Evolutionary conservation across 2,797 vertebrate genomes (phyloP).

Genomic region (Anguilla anguilla): DNA sequence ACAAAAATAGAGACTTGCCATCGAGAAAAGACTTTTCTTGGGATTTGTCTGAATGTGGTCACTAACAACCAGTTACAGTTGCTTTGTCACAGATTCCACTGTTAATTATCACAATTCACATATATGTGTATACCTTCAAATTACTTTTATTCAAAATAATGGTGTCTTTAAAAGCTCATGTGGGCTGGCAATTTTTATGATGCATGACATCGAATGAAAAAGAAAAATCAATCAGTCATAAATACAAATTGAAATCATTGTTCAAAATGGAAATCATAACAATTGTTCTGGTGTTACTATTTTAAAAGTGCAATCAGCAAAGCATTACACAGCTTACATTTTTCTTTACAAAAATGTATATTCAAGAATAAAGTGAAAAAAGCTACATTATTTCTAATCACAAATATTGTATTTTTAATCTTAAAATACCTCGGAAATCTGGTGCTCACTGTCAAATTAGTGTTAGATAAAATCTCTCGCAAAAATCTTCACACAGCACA

Average conservation of each 20-base stretch:
- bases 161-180: too few relatives aligned
- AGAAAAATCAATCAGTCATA: too few relatives aligned
- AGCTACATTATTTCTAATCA: not conserved
- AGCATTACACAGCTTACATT: not conserved
- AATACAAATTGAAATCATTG: not conserved
- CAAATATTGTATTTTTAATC: not conserved
- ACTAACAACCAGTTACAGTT: not conserved
- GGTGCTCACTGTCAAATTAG: not conserved
- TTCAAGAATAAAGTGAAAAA: not conserved
- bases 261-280: not conserved
- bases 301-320: conserved; percentile 9
- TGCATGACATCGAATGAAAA: too few relatives aligned
- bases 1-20: not conserved
- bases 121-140: not conserved
- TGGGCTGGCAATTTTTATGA: too few relatives aligned
- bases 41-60: conserved; percentile 2
- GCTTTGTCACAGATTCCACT: not conserved
- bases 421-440: not conserved
- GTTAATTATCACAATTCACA: not conserved
- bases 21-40: not conserved
- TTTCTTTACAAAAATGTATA: not conserved
- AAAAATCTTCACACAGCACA: not conserved
- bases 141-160: too few relatives aligned
- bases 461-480: not conserved
- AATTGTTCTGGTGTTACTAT: not conserved